Evolutionary conservation across 2,888 invertebrate genomes (phyloP).

Genomic region (Globia sparganii): DNA sequence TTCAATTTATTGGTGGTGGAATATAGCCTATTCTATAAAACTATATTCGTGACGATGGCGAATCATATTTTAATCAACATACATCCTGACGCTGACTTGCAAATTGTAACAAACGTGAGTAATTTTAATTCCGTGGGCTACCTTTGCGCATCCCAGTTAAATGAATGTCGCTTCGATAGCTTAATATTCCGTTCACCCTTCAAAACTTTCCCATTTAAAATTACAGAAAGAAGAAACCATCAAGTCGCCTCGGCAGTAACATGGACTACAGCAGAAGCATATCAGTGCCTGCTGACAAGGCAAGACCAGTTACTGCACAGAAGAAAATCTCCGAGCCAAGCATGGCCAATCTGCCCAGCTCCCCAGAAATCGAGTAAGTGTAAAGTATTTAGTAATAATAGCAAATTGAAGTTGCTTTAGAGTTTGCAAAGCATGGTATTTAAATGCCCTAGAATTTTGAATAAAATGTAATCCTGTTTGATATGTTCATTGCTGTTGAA

Average conservation of each 20-base stretch:
- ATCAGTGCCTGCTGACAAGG: constrained; percentile 96
- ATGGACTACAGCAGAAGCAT: constrained; percentile 96
- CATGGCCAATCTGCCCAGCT: constrained; percentile 91
- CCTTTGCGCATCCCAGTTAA: too few species aligned
- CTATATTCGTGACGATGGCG: too few species aligned
- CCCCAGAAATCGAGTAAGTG: constrained; percentile 93
- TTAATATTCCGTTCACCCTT: not conserved
- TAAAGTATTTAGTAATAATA: constrained; percentile 1
- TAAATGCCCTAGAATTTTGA: constrained; percentile 60
- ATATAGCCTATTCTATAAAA: too few species aligned
- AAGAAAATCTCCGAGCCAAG: constrained; percentile 90
- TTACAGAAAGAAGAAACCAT: constrained; percentile 93
- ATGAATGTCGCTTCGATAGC: not conserved
- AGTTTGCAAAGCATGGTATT: constrained; percentile 70
- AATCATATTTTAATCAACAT: too few species aligned
- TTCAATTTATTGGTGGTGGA: too few species aligned
- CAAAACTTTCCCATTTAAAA: not conserved
- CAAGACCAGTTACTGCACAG: constrained; percentile 81
- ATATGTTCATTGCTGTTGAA: constrained; percentile 38
- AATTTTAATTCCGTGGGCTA: too few species aligned
- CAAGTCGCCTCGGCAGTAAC: constrained; percentile 89
- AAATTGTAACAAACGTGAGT: too few species aligned
- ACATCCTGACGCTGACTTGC: too few species aligned
- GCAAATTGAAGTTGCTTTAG: constrained; percentile 63
- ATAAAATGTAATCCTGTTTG: constrained; percentile 61